A percentile compares a stretch with the other conserved stretches of the same genome.
phyloP scores from a whole-genome alignment of 2,113 vertebrate genomes.

The Seriola aureovittata region DNA sequence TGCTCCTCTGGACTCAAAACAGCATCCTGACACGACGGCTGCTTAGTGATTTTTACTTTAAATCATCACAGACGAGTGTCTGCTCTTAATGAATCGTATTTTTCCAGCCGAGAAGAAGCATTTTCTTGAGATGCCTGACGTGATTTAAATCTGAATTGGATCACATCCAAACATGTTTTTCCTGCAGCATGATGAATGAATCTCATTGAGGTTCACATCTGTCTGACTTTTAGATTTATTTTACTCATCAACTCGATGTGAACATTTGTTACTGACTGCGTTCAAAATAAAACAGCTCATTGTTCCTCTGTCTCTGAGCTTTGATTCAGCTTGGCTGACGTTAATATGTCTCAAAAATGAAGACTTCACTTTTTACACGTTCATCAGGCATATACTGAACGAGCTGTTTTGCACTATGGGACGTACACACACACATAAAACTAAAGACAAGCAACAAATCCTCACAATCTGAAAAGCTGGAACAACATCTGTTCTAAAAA shows the following conservation, averaged over 20 bases:
- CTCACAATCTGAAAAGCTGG: too few species aligned
- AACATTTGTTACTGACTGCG: slow-evolving; percentile 38
- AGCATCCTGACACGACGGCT: slow-evolving; percentile 5
- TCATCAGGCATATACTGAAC: not conserved
- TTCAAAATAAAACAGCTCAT: slow-evolving; percentile 43
- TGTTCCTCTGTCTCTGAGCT: slow-evolving; percentile 37
- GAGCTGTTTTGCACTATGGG: not conserved
- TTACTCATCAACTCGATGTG: slow-evolving; percentile 36
- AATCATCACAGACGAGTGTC: slow-evolving; percentile 6
- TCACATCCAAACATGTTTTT: slow-evolving; percentile 50
- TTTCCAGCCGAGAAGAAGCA: slow-evolving; percentile 15
- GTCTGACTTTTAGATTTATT: slow-evolving; percentile 65
- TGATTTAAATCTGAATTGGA: slow-evolving; percentile 12
- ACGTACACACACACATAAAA: not conserved
- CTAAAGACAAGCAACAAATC: too few species aligned
- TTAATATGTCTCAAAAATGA: not conserved
- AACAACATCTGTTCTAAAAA: too few species aligned
- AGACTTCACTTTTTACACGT: not conserved
- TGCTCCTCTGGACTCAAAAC: not conserved
- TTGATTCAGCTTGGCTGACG: slow-evolving; percentile 26
- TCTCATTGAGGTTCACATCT: slow-evolving; percentile 41
- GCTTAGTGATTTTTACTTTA: slow-evolving; percentile 35
- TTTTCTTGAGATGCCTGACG: slow-evolving; percentile 16
- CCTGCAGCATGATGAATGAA: slow-evolving; percentile 47
- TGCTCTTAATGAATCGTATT: slow-evolving; percentile 36